Evolutionary conservation across 1,140 invertebrate species (phyloP).

Genomic region (fruit fly (Drosophila melanogaster)): DNA sequence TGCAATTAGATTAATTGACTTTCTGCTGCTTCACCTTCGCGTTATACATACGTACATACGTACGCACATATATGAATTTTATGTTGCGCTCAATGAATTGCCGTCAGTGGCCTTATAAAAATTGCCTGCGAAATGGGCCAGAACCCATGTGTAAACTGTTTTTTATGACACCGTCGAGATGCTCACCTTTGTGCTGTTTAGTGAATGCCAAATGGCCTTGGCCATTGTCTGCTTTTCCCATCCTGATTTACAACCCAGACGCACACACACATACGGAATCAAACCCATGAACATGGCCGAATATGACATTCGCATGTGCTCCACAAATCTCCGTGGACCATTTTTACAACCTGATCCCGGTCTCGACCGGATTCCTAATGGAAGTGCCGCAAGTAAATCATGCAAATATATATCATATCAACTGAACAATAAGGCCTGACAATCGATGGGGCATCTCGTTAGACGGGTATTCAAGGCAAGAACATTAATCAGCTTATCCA

Average conservation of each 20-base stretch:
- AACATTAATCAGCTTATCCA: conserved; percentile 23
- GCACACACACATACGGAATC: conserved; percentile 11
- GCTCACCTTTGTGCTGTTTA: conserved; percentile 53
- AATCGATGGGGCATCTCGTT: conserved; percentile 24
- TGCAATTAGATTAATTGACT: conserved; percentile 76
- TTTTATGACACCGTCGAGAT: conserved; percentile 67
- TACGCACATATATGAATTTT: conserved; percentile 15
- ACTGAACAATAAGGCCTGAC: conserved; percentile 26
- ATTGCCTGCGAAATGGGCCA: conserved; percentile 59
- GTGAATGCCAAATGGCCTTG: conserved; percentile 56
- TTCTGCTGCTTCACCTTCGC: conserved; percentile 16
- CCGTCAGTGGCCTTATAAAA: conserved; percentile 71
- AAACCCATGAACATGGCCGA: conserved; percentile 16
- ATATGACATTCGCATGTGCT: conserved; percentile 43
- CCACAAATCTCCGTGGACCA: conserved; percentile 29
- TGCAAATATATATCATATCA: conserved; percentile 29
- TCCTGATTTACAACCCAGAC: conserved; percentile 64
- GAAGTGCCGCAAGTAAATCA: conserved; percentile 28
- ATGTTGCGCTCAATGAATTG: conserved; percentile 44
- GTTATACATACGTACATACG: too few species aligned
- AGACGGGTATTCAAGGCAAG: conserved; percentile 10
- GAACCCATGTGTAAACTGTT: conserved; percentile 56
- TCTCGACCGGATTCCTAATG: conserved; percentile 21
- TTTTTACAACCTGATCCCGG: conserved; percentile 38
- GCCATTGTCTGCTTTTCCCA: conserved; percentile 66